Evolutionary conservation across 1,140 invertebrate genomes (phyloP), one percentile per base, ranked within the genome.

Genomic region (Rhagoletis zephyria): DNA sequence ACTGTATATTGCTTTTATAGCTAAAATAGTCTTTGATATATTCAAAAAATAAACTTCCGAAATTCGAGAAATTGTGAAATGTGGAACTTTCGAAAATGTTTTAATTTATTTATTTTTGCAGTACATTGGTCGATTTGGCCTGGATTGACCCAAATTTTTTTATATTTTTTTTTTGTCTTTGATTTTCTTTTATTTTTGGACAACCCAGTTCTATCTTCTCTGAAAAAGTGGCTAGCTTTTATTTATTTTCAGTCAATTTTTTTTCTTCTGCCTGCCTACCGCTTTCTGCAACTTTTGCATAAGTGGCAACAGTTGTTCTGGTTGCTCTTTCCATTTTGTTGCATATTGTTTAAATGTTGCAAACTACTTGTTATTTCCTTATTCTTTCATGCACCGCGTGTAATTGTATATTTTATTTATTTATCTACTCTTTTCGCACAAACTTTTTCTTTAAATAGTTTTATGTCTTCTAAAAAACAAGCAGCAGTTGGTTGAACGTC

Each of bases 391-490:
- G 7, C 3, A n/a, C 7, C 5, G 74, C 16, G 19, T 56, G 51
- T 81, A 81, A 81, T 59, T 81, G 74, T 81, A 45, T 51, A 16
- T 12, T 56, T 81, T 30, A 4, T 19, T 56, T 56, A 19, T 56
- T 16, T 63, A 7, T 77, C 30, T 30, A 30, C 30, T 77, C 51
- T 48, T 77, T 77, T 51, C 74, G 0, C 16, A 3, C 48, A 81
- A 81, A 81, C 45, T 56, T 56, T 56, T 51, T 81, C 74, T 81
- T 56, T 81, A 81, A 56, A 81, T 81, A 81, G 74, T 81, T 81
- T 81, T 81, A 81, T 81, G n/a, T 81, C 19, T 56, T 81, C 74
- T 30, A 81, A 56, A 56, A 81, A 81, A 81, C 74, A 81, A 81
- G 48, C 48, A 10, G 48, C 74, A 81, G 74, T 81, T 81, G 74